Evolutionary conservation across 2,797 vertebrate genomes (phyloP).

Genomic region (Rhinella marina): DNA sequence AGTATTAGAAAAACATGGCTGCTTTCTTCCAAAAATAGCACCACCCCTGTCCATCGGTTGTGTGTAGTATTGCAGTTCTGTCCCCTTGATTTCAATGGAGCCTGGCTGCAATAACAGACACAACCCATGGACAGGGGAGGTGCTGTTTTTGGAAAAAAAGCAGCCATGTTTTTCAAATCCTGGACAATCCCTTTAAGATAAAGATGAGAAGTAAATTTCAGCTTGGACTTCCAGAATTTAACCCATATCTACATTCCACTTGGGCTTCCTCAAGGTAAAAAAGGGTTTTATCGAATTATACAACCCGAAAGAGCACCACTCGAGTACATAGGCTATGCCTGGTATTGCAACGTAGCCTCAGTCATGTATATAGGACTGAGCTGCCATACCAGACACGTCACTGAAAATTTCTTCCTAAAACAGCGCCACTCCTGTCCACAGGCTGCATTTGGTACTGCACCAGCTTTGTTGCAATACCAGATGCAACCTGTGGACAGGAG

Average conservation of each 20-base stretch:
- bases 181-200: no score
- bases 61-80: no score
- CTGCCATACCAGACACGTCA: neutral
- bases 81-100: no score
- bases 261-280: neutral
- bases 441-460: neutral
- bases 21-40: no score
- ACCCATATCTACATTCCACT: neutral
- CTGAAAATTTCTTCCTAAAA: neutral
- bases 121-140: no score
- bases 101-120: no score
- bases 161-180: no score
- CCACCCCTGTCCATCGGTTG: no score
- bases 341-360: neutral
- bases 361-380: neutral
- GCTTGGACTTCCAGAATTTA: no score
- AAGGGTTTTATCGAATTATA: neutral
- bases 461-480: neutral
- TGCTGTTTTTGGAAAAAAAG: no score
- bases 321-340: neutral
- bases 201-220: neutral
- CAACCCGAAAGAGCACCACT: neutral
- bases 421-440: neutral
- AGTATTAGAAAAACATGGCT: no score
- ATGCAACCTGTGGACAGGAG: neutral